Evolutionary conservation across 2,888 invertebrate species (phyloP).

Genomic region (Apotomis betuletana): DNA sequence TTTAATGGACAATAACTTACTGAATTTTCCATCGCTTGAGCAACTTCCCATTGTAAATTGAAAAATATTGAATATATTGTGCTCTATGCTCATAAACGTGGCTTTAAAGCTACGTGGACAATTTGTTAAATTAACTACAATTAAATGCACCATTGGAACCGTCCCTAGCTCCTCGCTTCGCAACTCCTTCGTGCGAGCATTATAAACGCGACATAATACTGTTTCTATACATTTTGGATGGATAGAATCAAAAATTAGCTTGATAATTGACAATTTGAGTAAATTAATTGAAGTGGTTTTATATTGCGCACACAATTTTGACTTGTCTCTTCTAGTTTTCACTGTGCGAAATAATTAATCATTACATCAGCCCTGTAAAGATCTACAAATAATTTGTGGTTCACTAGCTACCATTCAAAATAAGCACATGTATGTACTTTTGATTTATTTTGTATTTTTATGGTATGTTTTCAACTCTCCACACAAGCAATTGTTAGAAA

Average conservation of each 20-base stretch:
- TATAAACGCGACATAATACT: constrained; percentile 68
- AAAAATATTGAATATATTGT: constrained; percentile 73
- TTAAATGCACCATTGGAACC: constrained; percentile 80
- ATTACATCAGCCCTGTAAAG: constrained; percentile 20
- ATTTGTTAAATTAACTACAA: constrained; percentile 77
- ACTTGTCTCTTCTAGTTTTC: not conserved
- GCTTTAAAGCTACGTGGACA: constrained; percentile 79
- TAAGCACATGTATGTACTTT: constrained; percentile 4
- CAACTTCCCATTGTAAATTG: constrained; percentile 66
- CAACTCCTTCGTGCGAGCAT: constrained; percentile 69
- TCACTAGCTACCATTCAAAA: not conserved
- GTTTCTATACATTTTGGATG: constrained; percentile 59
- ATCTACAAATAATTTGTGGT: not conserved
- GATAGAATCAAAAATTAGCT: constrained; percentile 51
- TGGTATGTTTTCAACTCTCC: too few species aligned
- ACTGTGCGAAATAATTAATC: not conserved
- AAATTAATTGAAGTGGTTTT: constrained; percentile 43
- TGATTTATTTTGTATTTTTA: not conserved
- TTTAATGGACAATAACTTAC: constrained; percentile 68
- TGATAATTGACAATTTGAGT: constrained; percentile 48
- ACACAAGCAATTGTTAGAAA: too few species aligned
- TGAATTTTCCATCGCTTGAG: constrained; percentile 68
- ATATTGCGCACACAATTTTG: constrained; percentile 68
- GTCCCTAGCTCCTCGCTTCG: constrained; percentile 57
- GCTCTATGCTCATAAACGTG: constrained; percentile 69